Conservation (phyloP, 2,888 invertebrate genomes). For the Folsomia candida region DNA sequence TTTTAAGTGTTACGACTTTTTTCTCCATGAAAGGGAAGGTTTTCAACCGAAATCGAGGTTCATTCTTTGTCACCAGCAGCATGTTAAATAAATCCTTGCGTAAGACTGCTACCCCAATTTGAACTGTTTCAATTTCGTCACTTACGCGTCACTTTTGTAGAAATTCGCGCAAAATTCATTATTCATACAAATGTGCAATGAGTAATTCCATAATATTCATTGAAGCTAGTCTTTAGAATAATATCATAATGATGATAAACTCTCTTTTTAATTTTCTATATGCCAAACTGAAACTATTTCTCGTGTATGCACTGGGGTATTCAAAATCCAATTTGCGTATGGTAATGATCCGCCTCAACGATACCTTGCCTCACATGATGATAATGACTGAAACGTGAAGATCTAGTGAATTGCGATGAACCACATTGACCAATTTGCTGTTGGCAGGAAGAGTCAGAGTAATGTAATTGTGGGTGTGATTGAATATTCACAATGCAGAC, state of each 20-base stretch:
- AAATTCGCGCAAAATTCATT: too few relatives aligned
- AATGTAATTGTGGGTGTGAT: background rate
- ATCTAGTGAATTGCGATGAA: background rate
- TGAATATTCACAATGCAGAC: constrained; percentile 7
- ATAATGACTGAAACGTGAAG: background rate
- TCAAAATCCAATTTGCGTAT: constrained; percentile 4
- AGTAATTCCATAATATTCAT: too few relatives aligned
- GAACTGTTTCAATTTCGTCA: too few relatives aligned
- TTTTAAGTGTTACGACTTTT: background rate
- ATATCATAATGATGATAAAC: too few relatives aligned
- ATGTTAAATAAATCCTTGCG: too few relatives aligned
- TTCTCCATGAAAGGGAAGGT: background rate
- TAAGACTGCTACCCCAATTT: too few relatives aligned
- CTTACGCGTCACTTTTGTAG: too few relatives aligned
- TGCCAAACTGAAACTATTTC: too few relatives aligned
- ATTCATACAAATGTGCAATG: too few relatives aligned
- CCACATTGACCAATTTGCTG: background rate
- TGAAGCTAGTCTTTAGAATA: too few relatives aligned
- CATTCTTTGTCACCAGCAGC: background rate
- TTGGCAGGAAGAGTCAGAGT: background rate
- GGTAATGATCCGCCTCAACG: background rate
- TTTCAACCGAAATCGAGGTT: background rate
- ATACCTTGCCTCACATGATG: background rate
- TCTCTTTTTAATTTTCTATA: too few relatives aligned
- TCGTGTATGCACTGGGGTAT: too few relatives aligned